These are phyloP conservation scores for Tenualosa thibaudeaui DNA, from an alignment of 2,797 vertebrate species.

Conservation along the genomic window DNA sequence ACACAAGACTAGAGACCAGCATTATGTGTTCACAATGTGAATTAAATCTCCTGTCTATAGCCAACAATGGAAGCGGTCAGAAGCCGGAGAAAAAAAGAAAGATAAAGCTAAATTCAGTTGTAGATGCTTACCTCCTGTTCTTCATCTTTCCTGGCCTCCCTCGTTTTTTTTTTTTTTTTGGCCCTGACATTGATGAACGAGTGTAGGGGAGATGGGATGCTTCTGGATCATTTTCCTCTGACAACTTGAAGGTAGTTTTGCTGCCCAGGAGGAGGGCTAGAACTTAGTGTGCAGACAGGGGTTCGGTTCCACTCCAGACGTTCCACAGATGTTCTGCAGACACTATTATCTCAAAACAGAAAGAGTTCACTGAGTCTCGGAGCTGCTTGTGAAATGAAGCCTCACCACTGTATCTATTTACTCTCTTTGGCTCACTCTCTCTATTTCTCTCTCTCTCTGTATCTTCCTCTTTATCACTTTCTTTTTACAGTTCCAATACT, in stretches of 20 bases:
- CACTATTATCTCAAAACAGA: slow-evolving; percentile 25
- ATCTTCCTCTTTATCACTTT: neutral
- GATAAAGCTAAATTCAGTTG: slow-evolving; percentile 36
- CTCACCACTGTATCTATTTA: slow-evolving; percentile 25
- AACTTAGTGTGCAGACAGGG: slow-evolving; percentile 1
- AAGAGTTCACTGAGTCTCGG: slow-evolving; percentile 27
- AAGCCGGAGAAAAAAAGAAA: neutral
- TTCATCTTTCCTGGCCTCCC: slow-evolving; percentile 59
- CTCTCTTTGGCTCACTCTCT: slow-evolving; percentile 18
- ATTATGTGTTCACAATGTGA: neutral
- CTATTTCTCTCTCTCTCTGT: slow-evolving; percentile 28
- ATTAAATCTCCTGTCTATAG: neutral
- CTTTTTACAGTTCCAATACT: neutral
- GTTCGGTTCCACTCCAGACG: slow-evolving; percentile 11
- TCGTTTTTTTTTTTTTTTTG: slow-evolving; percentile 63
- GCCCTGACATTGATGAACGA: slow-evolving; percentile 73
- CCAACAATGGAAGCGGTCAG: neutral
- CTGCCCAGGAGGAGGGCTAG: slow-evolving; percentile 8
- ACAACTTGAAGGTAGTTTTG: slow-evolving; percentile 22
- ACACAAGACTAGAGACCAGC: neutral
- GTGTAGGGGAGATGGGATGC: slow-evolving; percentile 49
- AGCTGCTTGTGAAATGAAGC: slow-evolving; percentile 27
- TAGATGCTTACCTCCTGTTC: slow-evolving; percentile 38
- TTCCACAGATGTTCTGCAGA: slow-evolving; percentile 26
- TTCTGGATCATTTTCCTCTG: slow-evolving; percentile 38